Percentiles rank a stretch among this genome's conserved stretches.
Conservation (phyloP, 2,797 vertebrate species). For the Sphaeramia orbicularis region DNA sequence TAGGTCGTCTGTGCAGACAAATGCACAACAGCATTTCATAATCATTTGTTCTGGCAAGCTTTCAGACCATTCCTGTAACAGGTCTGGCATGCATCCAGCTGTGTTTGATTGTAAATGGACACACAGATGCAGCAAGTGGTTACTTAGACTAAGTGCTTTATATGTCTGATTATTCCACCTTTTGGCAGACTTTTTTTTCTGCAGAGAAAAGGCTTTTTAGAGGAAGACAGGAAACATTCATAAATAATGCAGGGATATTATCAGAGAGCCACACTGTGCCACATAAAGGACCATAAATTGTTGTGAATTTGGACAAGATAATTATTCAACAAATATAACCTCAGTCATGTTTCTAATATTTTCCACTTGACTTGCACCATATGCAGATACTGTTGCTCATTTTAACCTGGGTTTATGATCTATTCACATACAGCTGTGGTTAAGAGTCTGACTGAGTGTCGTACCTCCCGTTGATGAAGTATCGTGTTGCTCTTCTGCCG, state of each 20-base stretch:
- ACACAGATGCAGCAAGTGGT: slow-evolving; percentile 35
- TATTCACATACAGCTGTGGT: not conserved
- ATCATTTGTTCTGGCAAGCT: slow-evolving; percentile 25
- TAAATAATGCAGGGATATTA: slow-evolving; percentile 44
- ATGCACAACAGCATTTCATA: slow-evolving; percentile 20
- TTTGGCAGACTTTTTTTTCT: slow-evolving; percentile 7
- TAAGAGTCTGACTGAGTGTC: not conserved
- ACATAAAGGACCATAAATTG: not conserved
- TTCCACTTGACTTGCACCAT: too few species aligned
- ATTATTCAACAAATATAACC: not conserved
- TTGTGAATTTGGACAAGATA: slow-evolving; percentile 5
- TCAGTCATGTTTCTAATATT: too few species aligned
- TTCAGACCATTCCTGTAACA: slow-evolving; percentile 60
- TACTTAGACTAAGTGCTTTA: slow-evolving; percentile 64
- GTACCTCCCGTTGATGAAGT: slow-evolving; percentile 81
- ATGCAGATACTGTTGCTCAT: too few species aligned
- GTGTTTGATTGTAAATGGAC: slow-evolving; percentile 28
- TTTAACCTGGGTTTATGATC: too few species aligned
- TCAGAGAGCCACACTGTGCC: slow-evolving; percentile 11
- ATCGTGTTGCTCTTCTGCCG: slow-evolving; percentile 49
- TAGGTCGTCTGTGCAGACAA: not conserved
- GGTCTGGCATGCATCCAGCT: slow-evolving; percentile 45
- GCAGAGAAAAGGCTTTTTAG: slow-evolving; percentile 28
- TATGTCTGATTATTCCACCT: slow-evolving; percentile 32
- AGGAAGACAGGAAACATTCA: slow-evolving; percentile 9